Evolutionary conservation across 1,140 invertebrate genomes (phyloP).

Genomic region (Drusus annulatus): DNA sequence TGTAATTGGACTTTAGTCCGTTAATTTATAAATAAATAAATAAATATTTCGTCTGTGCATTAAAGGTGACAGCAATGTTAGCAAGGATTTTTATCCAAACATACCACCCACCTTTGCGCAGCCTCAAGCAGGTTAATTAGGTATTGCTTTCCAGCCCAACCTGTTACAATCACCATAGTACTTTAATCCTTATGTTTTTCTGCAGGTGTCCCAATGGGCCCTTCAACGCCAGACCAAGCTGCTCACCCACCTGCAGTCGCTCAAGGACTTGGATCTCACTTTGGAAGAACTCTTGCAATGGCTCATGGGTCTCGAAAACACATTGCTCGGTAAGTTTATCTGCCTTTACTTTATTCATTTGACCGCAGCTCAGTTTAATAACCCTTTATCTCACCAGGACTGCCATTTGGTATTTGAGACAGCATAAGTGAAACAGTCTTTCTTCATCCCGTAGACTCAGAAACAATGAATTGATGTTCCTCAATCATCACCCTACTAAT

Average conservation of each 20-base stretch:
- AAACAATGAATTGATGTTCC: too few species aligned
- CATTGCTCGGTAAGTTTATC: conserved; percentile 75
- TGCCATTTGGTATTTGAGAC: too few species aligned
- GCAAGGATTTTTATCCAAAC: too few species aligned
- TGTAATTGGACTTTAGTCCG: background rate
- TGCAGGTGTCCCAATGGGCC: conserved; percentile 86
- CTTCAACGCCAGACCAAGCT: conserved; percentile 86
- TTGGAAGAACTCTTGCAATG: conserved; percentile 96
- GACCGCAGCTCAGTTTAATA: background rate
- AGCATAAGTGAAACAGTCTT: too few species aligned
- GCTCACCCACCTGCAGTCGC: conserved; percentile 84
- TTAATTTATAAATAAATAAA: too few species aligned
- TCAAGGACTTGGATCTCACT: conserved; percentile 86
- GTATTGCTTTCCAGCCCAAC: too few species aligned
- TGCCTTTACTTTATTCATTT: background rate
- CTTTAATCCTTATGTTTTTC: conserved; percentile 13
- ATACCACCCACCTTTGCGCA: background rate
- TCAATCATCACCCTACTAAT: too few species aligned
- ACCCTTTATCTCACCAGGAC: background rate
- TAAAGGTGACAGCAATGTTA: too few species aligned
- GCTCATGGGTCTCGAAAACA: conserved; percentile 91
- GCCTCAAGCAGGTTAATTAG: too few species aligned
- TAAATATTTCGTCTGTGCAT: too few species aligned
- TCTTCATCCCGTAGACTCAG: too few species aligned
- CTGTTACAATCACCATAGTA: too few species aligned